Evolutionary conservation across 1,140 invertebrate genomes (phyloP).

Genomic region (Heterodera schachtii): DNA sequence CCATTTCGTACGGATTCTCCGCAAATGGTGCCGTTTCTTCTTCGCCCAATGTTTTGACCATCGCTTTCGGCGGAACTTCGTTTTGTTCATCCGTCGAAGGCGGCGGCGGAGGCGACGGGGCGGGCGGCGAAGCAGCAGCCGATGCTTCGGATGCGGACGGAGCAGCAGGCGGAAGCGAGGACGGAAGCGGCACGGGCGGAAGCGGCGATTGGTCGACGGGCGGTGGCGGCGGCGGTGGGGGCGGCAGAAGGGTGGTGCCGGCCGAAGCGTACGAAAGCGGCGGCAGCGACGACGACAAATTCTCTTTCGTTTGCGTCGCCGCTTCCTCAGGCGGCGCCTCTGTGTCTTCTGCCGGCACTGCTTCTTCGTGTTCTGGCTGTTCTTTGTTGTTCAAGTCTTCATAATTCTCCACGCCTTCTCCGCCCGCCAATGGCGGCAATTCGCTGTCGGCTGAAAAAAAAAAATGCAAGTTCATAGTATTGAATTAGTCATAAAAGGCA

Average conservation of each 20-base stretch:
- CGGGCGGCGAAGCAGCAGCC: not conserved
- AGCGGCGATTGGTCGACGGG: not conserved
- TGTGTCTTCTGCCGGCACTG: not conserved
- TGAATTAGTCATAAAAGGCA: no score
- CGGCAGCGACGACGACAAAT: conserved; percentile 15
- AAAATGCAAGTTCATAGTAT: no score
- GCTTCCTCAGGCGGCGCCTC: not conserved
- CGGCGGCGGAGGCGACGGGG: not conserved
- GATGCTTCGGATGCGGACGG: conserved; percentile 20
- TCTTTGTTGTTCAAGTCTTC: not conserved
- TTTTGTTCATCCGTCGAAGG: not conserved
- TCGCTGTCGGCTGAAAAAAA: not conserved
- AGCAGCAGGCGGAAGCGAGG: conserved; percentile 19
- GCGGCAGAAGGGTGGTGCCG: conserved; percentile 10
- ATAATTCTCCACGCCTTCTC: not conserved
- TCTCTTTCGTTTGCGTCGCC: not conserved
- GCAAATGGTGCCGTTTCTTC: conserved; percentile 21
- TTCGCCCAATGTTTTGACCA: not conserved
- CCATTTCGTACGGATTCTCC: conserved; percentile 19
- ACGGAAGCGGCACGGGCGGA: conserved; percentile 1
- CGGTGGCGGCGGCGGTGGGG: conserved; percentile 25
- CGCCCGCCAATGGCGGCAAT: not conserved
- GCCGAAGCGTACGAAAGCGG: not conserved
- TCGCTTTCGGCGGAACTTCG: conserved; percentile 18
- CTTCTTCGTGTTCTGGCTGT: not conserved